Conservation (phyloP, 2,888 invertebrate genomes). For the Leistus spinibarbis region DNA sequence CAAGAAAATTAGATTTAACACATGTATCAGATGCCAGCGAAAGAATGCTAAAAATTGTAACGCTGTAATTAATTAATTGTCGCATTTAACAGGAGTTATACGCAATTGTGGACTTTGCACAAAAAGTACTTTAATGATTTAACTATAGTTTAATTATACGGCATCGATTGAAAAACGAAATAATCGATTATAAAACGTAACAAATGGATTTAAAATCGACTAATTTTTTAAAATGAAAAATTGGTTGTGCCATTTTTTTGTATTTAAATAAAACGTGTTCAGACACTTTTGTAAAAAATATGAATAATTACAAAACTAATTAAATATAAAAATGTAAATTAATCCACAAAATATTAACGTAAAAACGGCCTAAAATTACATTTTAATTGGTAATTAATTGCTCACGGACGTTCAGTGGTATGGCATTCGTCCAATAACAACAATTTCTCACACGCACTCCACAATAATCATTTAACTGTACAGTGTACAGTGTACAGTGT, state of each 20-base stretch:
- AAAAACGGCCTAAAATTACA: not conserved
- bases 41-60: conserved; percentile 1
- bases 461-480: conserved; percentile 9
- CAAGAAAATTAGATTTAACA: conserved; percentile 3
- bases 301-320: not conserved
- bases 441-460: not conserved
- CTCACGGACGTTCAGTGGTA: not conserved
- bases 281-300: not conserved
- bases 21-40: not conserved
- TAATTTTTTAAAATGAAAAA: no score
- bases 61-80: conserved; percentile 10
- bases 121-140: not conserved
- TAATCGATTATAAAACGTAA: no score
- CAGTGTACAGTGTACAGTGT: no score
- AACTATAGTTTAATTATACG: not conserved
- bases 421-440: not conserved
- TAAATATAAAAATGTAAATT: not conserved
- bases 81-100: not conserved
- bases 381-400: not conserved
- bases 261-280: no score
- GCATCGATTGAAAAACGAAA: no score
- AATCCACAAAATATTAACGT: not conserved
- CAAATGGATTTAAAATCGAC: no score
- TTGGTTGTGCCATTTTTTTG: no score
- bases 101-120: not conserved